A percentile compares a stretch with the other conserved stretches of the same genome.
phyloP scores from a whole-genome alignment of 2,113 vertebrate species.

The Barbus barbus region DNA sequence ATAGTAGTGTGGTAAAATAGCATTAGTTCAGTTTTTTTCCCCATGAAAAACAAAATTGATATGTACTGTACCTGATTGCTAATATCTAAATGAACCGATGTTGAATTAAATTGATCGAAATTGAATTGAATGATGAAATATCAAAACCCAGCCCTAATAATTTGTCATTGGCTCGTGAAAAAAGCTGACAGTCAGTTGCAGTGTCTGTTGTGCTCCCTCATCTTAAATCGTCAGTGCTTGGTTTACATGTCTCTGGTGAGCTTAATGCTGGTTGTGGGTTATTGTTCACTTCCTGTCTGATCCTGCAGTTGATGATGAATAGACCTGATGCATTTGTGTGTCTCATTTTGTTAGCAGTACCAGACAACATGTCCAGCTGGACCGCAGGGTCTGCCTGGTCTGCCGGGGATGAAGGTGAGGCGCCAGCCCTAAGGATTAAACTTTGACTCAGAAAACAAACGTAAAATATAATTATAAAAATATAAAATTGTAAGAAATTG shows the following conservation, averaged over 20 bases:
- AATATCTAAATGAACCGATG: no score
- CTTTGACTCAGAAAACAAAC: not conserved
- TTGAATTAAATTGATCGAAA: no score
- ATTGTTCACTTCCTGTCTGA: not conserved
- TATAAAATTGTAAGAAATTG: not conserved
- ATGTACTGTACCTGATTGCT: no score
- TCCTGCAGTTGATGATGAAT: not conserved
- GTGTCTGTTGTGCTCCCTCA: not conserved
- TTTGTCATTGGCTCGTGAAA: not conserved
- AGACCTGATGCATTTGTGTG: constrained; percentile 15
- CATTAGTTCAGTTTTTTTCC: no score
- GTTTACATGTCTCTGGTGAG: constrained; percentile 14
- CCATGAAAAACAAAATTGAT: no score
- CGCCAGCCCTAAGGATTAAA: not conserved
- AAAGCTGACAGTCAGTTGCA: not conserved
- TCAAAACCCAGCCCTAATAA: not conserved
- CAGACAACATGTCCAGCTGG: constrained; percentile 76
- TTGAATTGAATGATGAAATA: no score
- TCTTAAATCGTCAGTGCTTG: not conserved
- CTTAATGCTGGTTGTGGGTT: not conserved
- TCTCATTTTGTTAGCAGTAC: constrained; percentile 66
- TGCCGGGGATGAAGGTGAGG: constrained; percentile 78
- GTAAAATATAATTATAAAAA: not conserved
- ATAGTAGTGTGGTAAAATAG: no score
- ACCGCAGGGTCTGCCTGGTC: constrained; percentile 73